These are phyloP conservation scores for Ageneiosus marmoratus DNA, from an alignment of 2,113 vertebrate species.

Conservation along the genomic window DNA sequence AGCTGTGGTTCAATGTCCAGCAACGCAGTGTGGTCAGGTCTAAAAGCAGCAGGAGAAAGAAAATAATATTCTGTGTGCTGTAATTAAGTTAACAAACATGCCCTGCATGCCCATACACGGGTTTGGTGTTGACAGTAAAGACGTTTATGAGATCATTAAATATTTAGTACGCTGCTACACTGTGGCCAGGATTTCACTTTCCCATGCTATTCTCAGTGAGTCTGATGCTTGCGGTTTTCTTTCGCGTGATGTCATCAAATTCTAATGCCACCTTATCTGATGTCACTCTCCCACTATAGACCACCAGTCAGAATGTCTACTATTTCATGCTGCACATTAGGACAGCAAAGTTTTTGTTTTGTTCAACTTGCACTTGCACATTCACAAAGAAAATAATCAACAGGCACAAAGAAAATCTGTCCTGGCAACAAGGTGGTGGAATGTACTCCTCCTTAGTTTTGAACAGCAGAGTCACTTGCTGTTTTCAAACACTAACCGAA, in stretches of 20 bases:
- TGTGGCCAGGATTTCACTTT: slow-evolving; percentile 36
- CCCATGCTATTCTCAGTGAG: slow-evolving; percentile 31
- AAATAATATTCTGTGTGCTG: slow-evolving; percentile 38
- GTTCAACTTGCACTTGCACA: too few relatives aligned
- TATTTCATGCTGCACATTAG: slow-evolving; percentile 7
- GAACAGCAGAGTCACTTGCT: too few relatives aligned
- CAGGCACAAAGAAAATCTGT: background rate
- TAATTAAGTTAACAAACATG: slow-evolving; percentile 44
- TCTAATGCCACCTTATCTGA: slow-evolving; percentile 25
- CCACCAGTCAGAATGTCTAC: slow-evolving; percentile 14
- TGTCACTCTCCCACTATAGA: slow-evolving; percentile 8
- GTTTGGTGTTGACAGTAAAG: slow-evolving; percentile 43
- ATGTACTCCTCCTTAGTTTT: too few relatives aligned
- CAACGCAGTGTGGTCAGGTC: background rate
- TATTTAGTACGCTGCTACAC: slow-evolving; percentile 46
- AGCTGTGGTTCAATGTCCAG: background rate
- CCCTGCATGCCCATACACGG: slow-evolving; percentile 6
- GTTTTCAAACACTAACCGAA: too few relatives aligned
- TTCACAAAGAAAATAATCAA: too few relatives aligned
- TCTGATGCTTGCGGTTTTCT: slow-evolving; percentile 33
- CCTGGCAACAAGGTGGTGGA: too few relatives aligned
- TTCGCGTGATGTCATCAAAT: slow-evolving; percentile 34
- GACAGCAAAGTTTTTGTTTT: background rate
- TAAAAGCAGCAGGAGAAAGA: slow-evolving; percentile 25
- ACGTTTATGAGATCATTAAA: slow-evolving; percentile 48